Evolutionary conservation across 1,140 invertebrate species (phyloP), one percentile per base, ranked within the genome.

Genomic region (Pseudachorutes palmiensis): DNA sequence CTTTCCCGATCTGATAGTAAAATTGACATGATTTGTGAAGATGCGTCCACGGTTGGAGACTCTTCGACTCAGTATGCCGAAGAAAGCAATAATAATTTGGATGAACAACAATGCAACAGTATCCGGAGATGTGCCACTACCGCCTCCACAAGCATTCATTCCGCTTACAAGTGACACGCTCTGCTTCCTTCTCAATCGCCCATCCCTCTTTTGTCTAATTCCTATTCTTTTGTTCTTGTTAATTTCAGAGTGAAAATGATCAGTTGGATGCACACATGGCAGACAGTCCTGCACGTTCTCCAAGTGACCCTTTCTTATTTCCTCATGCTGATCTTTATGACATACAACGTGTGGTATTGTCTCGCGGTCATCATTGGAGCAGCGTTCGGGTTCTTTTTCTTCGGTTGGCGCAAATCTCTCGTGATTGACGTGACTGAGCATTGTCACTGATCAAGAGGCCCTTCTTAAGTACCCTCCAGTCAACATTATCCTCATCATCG

Each of bases 271-370:
- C 86, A 87, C 70, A 41, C 82, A 1, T 60, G 82, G 1, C 87
- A 89, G 78, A 86, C 86, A 0, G 12, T 83, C 1, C 76, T 90
- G 0, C 85, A 89, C 62, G 78, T 84, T 28, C n/a, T 87, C 0
- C 88, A 89, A 77, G 74, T 88, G 22, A 77, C 83, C 1, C 68
- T 88, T 28, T 82, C 83, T 30, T 88, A 89, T 74, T 82, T 85
- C 66, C 80, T 89, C 1, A 89, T 89, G 88, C 78, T 89, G 64
- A 83, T 88, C 66, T 88, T 88, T 74, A 89, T 89, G 88, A 88
- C 87, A 0, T 89, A 87, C 78, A 89, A 89, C 72, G 80, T 83
- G 49, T 89, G 85, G 81, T 78, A 89, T 0, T 87, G 86, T 68
- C 55, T 86, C 0, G 82, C 85, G 0, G 77, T 87, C 0, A 77